phyloP scores from a whole-genome alignment of 1,140 invertebrate species.

The Manduca sexta region DNA sequence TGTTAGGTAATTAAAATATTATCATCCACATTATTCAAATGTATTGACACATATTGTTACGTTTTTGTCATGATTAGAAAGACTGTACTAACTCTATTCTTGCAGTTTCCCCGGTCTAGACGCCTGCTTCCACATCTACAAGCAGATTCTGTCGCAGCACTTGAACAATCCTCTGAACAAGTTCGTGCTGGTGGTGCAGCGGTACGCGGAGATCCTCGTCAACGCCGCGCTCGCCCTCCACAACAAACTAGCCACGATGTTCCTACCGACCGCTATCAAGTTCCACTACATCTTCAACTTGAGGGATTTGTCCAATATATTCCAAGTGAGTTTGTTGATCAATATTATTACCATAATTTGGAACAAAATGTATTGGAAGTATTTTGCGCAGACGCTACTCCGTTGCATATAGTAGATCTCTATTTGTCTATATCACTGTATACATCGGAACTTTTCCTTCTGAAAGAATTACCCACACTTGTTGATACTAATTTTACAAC shows the following conservation, averaged over 20 bases:
- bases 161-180: constrained; percentile 79
- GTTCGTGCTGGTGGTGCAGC: constrained; percentile 76
- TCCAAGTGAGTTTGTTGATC: constrained; percentile 76
- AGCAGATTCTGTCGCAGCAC: constrained; percentile 87
- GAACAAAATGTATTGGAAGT: too few species aligned
- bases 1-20: constrained; percentile 78
- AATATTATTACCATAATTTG: too few species aligned
- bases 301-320: constrained; percentile 92
- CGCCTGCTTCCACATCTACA: constrained; percentile 88
- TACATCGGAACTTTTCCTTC: too few species aligned
- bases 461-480: too few species aligned
- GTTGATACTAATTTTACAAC: too few species aligned
- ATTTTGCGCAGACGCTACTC: too few species aligned
- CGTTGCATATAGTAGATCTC: not conserved
- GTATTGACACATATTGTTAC: not conserved
- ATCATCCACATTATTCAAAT: not conserved
- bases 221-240: constrained; percentile 85
- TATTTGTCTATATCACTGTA: not conserved
- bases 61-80: not conserved
- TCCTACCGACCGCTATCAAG: constrained; percentile 93
- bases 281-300: constrained; percentile 97
- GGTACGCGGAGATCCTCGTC: constrained; percentile 77
- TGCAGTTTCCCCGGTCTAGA: constrained; percentile 88
- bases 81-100: constrained; percentile 11
- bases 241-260: constrained; percentile 81